Evolutionary conservation across 2,888 invertebrate species (phyloP).

Genomic region (Amphipyra tragopoginis): DNA sequence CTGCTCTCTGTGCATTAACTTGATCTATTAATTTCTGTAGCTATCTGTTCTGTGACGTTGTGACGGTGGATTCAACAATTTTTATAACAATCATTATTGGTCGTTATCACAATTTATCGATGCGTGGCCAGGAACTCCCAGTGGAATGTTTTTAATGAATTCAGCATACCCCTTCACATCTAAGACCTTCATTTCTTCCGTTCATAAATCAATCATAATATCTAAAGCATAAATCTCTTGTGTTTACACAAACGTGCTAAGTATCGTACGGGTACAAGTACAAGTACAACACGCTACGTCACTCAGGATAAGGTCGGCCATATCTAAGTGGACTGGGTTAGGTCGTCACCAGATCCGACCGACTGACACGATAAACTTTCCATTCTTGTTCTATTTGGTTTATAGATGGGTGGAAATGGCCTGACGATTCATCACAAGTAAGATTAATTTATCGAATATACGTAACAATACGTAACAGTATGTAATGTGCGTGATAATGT

Average conservation of each 20-base stretch:
- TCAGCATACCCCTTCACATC: neutral
- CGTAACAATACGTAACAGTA: no score
- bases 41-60: neutral
- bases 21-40: neutral
- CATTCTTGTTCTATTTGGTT: slow-evolving; percentile 26
- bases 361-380: slow-evolving; percentile 41
- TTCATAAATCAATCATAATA: neutral
- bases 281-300: slow-evolving; percentile 24
- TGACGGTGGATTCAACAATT: neutral
- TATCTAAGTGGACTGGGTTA: slow-evolving; percentile 55
- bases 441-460: neutral
- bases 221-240: neutral
- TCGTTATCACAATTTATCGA: neutral
- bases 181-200: slow-evolving; percentile 1
- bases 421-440: neutral
- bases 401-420: slow-evolving; percentile 24
- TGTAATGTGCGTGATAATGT: no score
- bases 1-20: no score
- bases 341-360: slow-evolving; percentile 28
- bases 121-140: no score
- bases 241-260: slow-evolving; percentile 5
- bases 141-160: no score
- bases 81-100: neutral
- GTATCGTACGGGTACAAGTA: slow-evolving; percentile 5
- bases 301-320: slow-evolving; percentile 24